Conservation (phyloP, 2,113 vertebrate genomes). For the Athene noctua region DNA sequence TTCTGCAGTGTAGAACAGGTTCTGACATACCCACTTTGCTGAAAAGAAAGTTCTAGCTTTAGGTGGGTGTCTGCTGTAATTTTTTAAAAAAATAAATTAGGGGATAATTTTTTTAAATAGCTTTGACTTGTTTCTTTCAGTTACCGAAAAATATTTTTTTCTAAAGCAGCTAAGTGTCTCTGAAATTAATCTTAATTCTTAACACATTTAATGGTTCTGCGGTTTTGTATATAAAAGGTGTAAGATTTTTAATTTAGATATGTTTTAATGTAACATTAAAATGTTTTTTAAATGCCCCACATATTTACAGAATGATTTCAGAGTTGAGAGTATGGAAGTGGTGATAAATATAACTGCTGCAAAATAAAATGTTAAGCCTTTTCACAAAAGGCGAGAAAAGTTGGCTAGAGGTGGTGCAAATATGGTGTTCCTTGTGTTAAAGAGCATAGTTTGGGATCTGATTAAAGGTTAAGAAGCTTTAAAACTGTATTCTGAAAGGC, state of each 20-base stretch:
- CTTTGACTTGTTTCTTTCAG: background rate
- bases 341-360: background rate
- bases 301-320: background rate
- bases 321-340: background rate
- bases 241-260: background rate
- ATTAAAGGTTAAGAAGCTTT: conserved; percentile 53
- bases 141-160: background rate
- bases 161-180: background rate
- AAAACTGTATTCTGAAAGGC: conserved; percentile 9
- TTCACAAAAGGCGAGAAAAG: background rate
- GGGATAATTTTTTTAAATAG: background rate
- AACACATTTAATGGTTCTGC: background rate
- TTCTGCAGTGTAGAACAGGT: conserved; percentile 36
- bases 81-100: background rate
- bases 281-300: background rate
- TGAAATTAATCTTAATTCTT: background rate
- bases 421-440: background rate
- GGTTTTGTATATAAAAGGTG: background rate
- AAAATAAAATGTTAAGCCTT: background rate
- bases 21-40: conserved; percentile 26
- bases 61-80: background rate
- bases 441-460: conserved; percentile 8
- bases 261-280: background rate
- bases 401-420: background rate
- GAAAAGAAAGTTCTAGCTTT: conserved; percentile 64